Evolutionary conservation across 2,797 vertebrate genomes (phyloP).

Genomic region (Melanogrammus aeglefinus): DNA sequence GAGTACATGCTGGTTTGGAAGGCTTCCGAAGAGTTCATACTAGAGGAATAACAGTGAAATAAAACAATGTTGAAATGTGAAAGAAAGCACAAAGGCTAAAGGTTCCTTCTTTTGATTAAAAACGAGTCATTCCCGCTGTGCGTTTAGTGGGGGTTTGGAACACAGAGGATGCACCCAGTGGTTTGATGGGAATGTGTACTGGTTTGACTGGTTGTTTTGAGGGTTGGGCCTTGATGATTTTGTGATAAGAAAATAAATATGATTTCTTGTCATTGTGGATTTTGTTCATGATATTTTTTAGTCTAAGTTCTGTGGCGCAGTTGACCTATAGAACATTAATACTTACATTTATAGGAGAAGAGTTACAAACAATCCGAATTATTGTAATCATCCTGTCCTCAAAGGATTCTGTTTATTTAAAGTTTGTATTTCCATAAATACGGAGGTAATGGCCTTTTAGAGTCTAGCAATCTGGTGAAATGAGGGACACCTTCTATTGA

Average conservation of each 20-base stretch:
- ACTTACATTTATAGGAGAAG: background rate
- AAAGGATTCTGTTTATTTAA: background rate
- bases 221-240: conserved; percentile 11
- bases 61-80: no score
- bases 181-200: background rate
- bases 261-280: conserved; percentile 47
- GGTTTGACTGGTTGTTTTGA: conserved; percentile 44
- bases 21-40: background rate
- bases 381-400: background rate
- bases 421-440: background rate
- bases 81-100: no score
- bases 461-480: background rate
- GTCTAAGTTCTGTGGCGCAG: background rate
- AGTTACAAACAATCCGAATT: background rate
- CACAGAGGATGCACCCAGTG: background rate
- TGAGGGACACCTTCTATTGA: background rate
- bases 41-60: background rate
- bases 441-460: background rate
- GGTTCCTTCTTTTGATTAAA: background rate
- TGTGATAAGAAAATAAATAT: conserved; percentile 41
- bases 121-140: background rate
- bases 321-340: background rate
- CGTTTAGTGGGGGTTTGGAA: background rate
- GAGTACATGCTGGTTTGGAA: no score
- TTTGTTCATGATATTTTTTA: conserved; percentile 21